Base-by-base conservation (phyloP, 1,140 invertebrate genomes). In the Asbolus verrucosus region DNA sequence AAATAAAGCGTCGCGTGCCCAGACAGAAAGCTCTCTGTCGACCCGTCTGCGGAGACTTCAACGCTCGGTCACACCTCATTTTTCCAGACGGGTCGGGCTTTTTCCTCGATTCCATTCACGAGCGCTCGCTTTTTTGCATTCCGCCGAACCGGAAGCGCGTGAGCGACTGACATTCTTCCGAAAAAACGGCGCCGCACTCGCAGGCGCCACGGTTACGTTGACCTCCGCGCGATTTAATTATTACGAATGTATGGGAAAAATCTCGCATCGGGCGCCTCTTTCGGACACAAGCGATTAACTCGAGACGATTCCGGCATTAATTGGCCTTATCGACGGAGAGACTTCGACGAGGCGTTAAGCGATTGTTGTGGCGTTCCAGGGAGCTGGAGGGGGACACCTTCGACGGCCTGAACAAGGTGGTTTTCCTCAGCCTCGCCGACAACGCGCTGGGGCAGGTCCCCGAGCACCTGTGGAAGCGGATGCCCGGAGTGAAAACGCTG, bases 341-440 rank as follows among this genome's bases (percentile, higher is more conserved):
- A n/a, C n/a, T n/a, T n/a, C n/a, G n/a, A n/a, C n/a, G n/a, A 36
- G 6, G 33, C 3, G 43, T 11, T 13, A 11, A 27, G 27, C 46
- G 46, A n/a, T 67, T 13, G 11, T n/a, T 65, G 3, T 36, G 71
- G 66, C 72, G 11, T 80, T 79, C 30, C 82, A 92, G 91, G 78
- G 84, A 85, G 73, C 78, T 92, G 33, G 87, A 89, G 66, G 88
- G 89, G 63, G 85, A 87, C 66, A 86, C 89, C 50, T 93, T 93
- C 77, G 83, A 85, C 24, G 91, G 90, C 50, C 81, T 93, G 77
- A 85, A 87, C 66, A 84, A 88, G 73, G 86, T 90, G 54, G 87
- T 88, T 69, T 91, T 86, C 81, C 84, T 93, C 69, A 91, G 90
- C 74, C 81, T 93, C 60, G 87, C 90, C 0, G 91, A 93, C 79